A percentile compares a stretch with the other conserved stretches of the same genome.
These are phyloP conservation scores for Bovichtus diacanthus DNA, from an alignment of 2,797 vertebrate genomes.

Conservation along the genomic window DNA sequence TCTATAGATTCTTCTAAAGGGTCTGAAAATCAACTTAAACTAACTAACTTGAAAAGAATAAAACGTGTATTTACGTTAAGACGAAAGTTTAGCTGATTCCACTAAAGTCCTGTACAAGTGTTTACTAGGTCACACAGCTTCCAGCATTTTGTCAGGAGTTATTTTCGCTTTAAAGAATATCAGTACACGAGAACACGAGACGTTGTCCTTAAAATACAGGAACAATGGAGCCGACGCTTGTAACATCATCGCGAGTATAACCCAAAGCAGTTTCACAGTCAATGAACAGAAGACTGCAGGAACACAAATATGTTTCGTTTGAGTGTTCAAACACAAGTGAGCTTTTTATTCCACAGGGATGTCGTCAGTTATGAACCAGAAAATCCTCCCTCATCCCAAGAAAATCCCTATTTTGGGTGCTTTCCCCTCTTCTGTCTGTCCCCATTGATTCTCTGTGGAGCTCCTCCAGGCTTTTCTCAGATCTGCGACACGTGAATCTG, in stretches of 20 bases:
- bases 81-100: background rate
- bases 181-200: too few relatives aligned
- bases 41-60: background rate
- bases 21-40: too few relatives aligned
- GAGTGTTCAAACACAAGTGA: background rate
- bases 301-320: constrained; percentile 10
- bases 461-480: constrained; percentile 5
- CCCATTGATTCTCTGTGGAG: background rate
- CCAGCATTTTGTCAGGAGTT: background rate
- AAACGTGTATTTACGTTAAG: background rate
- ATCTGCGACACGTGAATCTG: background rate
- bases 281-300: background rate
- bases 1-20: too few relatives aligned
- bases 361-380: constrained; percentile 13
- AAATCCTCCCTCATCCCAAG: background rate
- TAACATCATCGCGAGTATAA: background rate
- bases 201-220: background rate
- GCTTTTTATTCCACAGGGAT: constrained; percentile 1
- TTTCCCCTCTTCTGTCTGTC: background rate
- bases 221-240: background rate
- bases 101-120: too few relatives aligned
- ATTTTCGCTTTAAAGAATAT: too few relatives aligned
- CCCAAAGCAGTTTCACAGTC: background rate
- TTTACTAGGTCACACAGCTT: background rate
- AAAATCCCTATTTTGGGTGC: constrained; percentile 13